These are phyloP conservation scores for Antedon mediterranea DNA, from an alignment of 53 echinoderm and acorn worm species.

Conservation along the genomic window DNA sequence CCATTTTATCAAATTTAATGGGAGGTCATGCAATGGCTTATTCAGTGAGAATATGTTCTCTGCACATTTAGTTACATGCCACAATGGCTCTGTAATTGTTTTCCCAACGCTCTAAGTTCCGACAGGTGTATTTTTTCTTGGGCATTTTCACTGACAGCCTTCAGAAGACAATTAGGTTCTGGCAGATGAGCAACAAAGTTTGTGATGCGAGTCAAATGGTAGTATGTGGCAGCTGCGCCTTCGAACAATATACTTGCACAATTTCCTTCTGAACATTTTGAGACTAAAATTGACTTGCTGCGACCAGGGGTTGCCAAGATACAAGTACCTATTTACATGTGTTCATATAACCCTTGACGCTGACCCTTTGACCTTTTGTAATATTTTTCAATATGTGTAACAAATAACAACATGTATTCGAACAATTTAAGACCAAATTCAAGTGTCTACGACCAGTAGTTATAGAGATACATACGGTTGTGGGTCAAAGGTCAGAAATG, in stretches of 20 bases:
- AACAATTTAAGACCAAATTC: too few species aligned
- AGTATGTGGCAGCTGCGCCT: constrained; percentile 27
- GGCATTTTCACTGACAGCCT: constrained; percentile 24
- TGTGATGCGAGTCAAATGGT: constrained; percentile 21
- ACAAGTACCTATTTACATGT: too few species aligned
- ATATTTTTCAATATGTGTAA: too few species aligned
- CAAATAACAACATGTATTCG: too few species aligned
- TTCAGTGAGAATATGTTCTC: constrained; percentile 31
- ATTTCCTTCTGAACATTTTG: too few species aligned
- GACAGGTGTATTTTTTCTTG: constrained; percentile 8
- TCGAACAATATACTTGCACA: constrained; percentile 36
- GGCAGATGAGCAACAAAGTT: constrained; percentile 11
- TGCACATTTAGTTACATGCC: neutral
- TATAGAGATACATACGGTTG: too few species aligned
- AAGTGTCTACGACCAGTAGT: too few species aligned
- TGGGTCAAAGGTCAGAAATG: too few species aligned
- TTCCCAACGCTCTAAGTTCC: constrained; percentile 24
- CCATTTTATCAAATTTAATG: neutral
- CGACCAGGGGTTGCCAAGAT: too few species aligned
- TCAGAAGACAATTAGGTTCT: constrained; percentile 18
- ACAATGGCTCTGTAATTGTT: neutral
- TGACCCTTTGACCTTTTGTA: too few species aligned
- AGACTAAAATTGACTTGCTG: too few species aligned
- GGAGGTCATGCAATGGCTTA: constrained; percentile 13
- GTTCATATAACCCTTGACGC: too few species aligned